Base-by-base conservation (phyloP, 2,113 vertebrate genomes). In the Tachuris rubrigastra region DNA sequence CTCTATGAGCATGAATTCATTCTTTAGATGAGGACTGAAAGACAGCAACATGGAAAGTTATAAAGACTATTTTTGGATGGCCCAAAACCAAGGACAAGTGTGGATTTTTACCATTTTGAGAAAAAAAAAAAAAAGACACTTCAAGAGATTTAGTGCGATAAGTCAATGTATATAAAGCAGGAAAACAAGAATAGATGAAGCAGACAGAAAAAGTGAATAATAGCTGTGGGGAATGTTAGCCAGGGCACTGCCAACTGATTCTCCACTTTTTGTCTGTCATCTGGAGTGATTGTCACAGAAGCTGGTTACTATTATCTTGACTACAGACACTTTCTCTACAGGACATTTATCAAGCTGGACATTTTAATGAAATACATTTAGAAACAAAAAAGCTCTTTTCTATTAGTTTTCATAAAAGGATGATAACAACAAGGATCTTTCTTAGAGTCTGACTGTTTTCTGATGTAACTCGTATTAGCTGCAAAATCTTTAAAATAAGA, bases 351-450 rank as follows among this genome's bases (percentile, higher is more conserved):
- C 80, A 88, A 41, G 47, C 35, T 53, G n/a, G 44, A 77, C 50
- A 65, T 67, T 84, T 96, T 91, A 78, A 93, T 78, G 53, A 82
- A 94, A 81, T 55, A 74, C 12, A 35, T 88, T 94, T 55, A 76
- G 74, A 84, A 91, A 85, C 9, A 74, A 62, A 80, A 89, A 65
- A 27, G 1, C 5, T 41, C 12, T 20, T 75, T 78, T 59, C 44
- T 53, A 46, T 53, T 83, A 44, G 78, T 87, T 93, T 94, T 87
- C 37, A 42, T 73, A 59, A 78, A 89, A n/a, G 42, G n/a, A 58
- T 18, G 9, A 49, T 72, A 77, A 60, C 41, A 65, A 83, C 2
- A 8, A 89, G 30, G 44, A 28, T 44, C n/a, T 95, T 91, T 91
- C 24, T 16, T 91, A 87, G 41, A 11, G 10, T 56, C 72, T 85